These are phyloP conservation scores for Cyrtonyx montezumae DNA, from an alignment of 2,113 vertebrate genomes.

Conservation along the genomic window DNA sequence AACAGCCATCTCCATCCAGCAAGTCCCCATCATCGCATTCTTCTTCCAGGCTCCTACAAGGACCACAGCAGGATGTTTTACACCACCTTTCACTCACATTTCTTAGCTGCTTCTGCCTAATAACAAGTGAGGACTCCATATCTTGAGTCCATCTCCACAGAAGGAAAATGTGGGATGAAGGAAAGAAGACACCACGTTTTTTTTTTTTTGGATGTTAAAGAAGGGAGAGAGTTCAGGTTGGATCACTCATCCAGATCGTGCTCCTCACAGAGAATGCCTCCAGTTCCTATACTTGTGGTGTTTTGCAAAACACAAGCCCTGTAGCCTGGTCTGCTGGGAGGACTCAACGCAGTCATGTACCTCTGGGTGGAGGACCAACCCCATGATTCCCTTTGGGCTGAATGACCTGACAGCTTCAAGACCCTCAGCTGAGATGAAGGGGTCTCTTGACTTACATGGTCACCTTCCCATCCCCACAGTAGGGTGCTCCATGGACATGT, in stretches of 20 bases:
- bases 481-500: conserved; percentile 84
- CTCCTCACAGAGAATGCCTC: not conserved
- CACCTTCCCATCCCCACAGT: conserved; percentile 89
- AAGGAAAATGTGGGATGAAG: not conserved
- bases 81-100: not conserved
- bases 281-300: rapidly evolving
- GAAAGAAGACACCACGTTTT: not conserved
- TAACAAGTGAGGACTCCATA: not conserved
- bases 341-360: not conserved
- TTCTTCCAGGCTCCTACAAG: conserved; percentile 81
- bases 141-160: not conserved
- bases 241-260: not conserved
- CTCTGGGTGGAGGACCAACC: not conserved
- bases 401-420: not conserved
- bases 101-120: not conserved
- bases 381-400: not conserved
- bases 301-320: not conserved
- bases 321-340: not conserved
- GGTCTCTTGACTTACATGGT: conserved; percentile 77
- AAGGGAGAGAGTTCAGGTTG: not conserved
- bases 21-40: conserved; percentile 92
- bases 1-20: conserved; percentile 91
- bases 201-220: not conserved
- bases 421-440: not conserved
- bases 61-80: not conserved